Conservation (phyloP, 2,888 invertebrate genomes). For the Athripsodes cinereus region DNA sequence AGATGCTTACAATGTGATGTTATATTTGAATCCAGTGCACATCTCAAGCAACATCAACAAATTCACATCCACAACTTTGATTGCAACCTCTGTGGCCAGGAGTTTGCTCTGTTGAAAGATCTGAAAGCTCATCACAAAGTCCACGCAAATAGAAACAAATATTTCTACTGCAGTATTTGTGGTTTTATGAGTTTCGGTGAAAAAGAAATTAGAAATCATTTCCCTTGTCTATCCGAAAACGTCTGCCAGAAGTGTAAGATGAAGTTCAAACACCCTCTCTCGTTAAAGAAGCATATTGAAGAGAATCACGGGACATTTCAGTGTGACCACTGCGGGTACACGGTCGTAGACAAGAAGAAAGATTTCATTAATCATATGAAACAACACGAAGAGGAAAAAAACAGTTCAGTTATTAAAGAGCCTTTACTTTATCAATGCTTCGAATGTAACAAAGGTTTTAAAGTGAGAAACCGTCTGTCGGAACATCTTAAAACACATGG, state of each 20-base stretch:
- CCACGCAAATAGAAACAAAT: not conserved
- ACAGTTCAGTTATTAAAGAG: not conserved
- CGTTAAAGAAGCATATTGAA: not conserved
- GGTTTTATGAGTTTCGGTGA: not conserved
- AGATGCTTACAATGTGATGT: not conserved
- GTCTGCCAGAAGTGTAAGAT: not conserved
- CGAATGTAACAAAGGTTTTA: not conserved
- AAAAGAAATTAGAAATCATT: not conserved
- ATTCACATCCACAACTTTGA: not conserved
- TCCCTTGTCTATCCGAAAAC: not conserved
- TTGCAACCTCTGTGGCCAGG: not conserved
- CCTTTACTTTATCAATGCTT: not conserved
- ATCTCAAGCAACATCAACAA: not conserved
- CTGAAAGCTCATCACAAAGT: not conserved
- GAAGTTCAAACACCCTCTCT: not conserved
- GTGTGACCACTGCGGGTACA: not conserved
- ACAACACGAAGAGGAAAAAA: not conserved
- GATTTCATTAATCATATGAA: not conserved
- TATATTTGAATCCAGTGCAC: not conserved
- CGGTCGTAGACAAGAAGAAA: slow-evolving; percentile 4
- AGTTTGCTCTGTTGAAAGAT: not conserved
- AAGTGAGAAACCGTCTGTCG: not conserved
- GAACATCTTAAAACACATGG: not conserved
- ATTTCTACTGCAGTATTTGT: not conserved
- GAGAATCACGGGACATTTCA: not conserved